A percentile compares a stretch with the other conserved stretches of the same genome.
These are phyloP conservation scores for Aphodius sticticus DNA, from an alignment of 2,888 invertebrate genomes.

Conservation along the genomic window DNA sequence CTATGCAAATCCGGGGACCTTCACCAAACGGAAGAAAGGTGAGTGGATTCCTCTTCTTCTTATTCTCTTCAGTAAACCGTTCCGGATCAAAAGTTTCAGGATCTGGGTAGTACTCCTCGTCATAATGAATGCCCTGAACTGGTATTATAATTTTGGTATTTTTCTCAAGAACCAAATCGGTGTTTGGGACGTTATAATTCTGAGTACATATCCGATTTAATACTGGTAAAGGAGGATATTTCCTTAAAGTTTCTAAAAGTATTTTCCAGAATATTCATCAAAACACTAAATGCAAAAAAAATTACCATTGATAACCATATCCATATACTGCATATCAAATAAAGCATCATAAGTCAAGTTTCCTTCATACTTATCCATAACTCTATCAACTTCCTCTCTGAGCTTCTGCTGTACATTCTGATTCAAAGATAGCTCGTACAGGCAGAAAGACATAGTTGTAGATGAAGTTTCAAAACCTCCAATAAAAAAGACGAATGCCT, in stretches of 20 bases:
- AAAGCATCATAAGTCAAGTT: slow-evolving; percentile 57
- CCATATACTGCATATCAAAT: slow-evolving; percentile 60
- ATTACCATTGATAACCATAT: slow-evolving; percentile 53
- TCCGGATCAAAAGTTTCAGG: slow-evolving; percentile 54
- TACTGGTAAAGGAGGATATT: slow-evolving; percentile 34
- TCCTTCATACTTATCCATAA: slow-evolving; percentile 50
- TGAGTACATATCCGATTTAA: slow-evolving; percentile 37
- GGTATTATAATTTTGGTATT: slow-evolving; percentile 26
- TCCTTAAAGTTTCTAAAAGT: slow-evolving; percentile 38
- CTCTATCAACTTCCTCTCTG: slow-evolving; percentile 54
- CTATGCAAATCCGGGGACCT: slow-evolving; percentile 37
- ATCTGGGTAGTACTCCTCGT: slow-evolving; percentile 47
- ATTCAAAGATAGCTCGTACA: slow-evolving; percentile 56
- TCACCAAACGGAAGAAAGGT: slow-evolving; percentile 49
- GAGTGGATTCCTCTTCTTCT: slow-evolving; percentile 40
- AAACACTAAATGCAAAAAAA: neutral
- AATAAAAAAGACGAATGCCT: slow-evolving; percentile 57
- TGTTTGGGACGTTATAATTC: slow-evolving; percentile 37
- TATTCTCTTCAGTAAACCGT: slow-evolving; percentile 49
- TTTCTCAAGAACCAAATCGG: slow-evolving; percentile 33
- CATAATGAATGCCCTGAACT: slow-evolving; percentile 27
- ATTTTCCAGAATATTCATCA: neutral
- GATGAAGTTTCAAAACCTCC: slow-evolving; percentile 61
- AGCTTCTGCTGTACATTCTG: slow-evolving; percentile 57
- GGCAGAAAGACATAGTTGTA: slow-evolving; percentile 53